phyloP scores from a whole-genome alignment of 2,113 vertebrate genomes.

The Eclectus roratus region DNA sequence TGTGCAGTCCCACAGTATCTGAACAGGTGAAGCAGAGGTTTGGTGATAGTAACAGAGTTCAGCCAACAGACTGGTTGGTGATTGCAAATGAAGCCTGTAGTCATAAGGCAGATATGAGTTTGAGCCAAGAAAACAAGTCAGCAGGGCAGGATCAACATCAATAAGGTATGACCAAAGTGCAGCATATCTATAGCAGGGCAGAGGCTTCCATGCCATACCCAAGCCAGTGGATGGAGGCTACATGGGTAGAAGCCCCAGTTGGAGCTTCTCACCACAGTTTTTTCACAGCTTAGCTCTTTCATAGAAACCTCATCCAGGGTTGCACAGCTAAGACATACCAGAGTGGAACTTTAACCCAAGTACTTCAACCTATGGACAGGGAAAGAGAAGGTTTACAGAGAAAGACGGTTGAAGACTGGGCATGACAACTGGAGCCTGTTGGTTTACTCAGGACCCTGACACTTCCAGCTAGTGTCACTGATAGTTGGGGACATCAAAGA shows the following conservation, averaged over 20 bases:
- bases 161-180: not conserved
- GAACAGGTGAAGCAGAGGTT: not conserved
- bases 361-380: not conserved
- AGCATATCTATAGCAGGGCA: not conserved
- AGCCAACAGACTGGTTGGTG: not conserved
- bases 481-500: not conserved
- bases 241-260: not conserved
- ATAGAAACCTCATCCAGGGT: not conserved
- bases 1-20: not conserved
- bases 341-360: not conserved
- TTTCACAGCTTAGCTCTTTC: not conserved
- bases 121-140: not conserved
- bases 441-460: not conserved
- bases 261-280: not conserved
- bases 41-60: not conserved
- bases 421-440: not conserved
- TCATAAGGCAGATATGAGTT: not conserved
- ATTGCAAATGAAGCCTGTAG: not conserved
- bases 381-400: not conserved
- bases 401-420: not conserved
- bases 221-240: not conserved
- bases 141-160: not conserved
- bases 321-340: not conserved
- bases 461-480: not conserved
- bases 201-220: not conserved